A percentile compares a stretch with the other conserved stretches of the same genome.
These are phyloP conservation scores for Nothura maculosa DNA, from an alignment of 2,797 vertebrate genomes.

Conservation along the genomic window DNA sequence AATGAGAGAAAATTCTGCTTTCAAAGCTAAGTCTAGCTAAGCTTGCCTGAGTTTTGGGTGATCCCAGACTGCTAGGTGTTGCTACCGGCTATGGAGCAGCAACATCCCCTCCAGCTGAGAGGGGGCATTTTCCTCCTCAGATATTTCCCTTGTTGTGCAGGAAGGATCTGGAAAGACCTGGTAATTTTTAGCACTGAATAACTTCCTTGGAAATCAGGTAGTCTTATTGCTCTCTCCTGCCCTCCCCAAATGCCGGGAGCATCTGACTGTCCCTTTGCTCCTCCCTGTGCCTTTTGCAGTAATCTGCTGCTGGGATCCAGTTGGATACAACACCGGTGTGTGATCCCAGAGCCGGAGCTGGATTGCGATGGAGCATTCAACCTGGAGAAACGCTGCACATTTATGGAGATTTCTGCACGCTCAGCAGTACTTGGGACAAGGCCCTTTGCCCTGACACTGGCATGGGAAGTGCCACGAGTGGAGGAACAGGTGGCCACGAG, in stretches of 20 bases:
- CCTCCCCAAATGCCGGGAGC: neutral
- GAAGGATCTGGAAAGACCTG: neutral
- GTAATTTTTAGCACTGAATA: neutral
- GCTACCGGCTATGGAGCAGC: neutral
- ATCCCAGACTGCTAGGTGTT: neutral
- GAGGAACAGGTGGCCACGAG: neutral
- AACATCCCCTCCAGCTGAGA: neutral
- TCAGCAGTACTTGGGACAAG: neutral
- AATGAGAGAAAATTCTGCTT: neutral
- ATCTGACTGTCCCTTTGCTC: neutral
- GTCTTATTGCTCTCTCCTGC: neutral
- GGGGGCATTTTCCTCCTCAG: neutral
- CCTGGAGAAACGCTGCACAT: neutral
- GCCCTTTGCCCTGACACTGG: neutral
- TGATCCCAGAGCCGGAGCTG: rapidly evolving
- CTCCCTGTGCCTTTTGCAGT: neutral
- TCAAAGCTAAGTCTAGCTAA: neutral
- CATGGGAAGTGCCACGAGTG: neutral
- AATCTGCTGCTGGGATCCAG: rapidly evolving
- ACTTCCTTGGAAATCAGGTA: neutral
- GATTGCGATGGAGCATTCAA: neutral
- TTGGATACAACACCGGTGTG: rapidly evolving
- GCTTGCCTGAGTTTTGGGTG: neutral
- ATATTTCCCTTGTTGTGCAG: neutral
- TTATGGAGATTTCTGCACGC: neutral